Evolutionary conservation across 2,113 vertebrate genomes (phyloP), one percentile per base, ranked within the genome.

Genomic region (Myiozetetes cayanensis): DNA sequence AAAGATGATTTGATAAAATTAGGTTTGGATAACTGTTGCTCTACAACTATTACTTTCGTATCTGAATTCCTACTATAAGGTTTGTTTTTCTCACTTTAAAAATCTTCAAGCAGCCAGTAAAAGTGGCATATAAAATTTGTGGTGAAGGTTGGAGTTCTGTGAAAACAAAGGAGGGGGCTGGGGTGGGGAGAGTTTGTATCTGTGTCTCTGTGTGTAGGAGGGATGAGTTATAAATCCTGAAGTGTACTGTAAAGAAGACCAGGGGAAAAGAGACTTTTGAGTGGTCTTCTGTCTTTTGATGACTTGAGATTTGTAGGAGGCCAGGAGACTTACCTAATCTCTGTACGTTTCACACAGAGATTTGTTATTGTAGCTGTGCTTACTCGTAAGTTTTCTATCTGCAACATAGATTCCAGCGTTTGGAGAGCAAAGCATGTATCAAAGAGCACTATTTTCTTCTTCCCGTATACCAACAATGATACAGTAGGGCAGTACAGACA

Each of bases 1-100:
- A 90, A 76, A 91, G 27, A 53, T 87, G 56, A 65, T 82, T 87
- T 68, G 92, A 65, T 77, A 93, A 71, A 95, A 92, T 94, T 72
- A 93, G 67, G 46, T 80, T 80, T 83, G 67, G 33, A 55, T 74
- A 87, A 83, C 72, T 80, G 50, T 67, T 91, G 63, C 25, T 79
- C 65, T 63, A 87, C 59, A 85, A 50, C 46, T 83, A 27, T 66
- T 46, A 52, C 27, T 83, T 39, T 90, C 85, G 67, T 61, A 92
- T 55, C 67, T 62, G 31, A 85, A 93, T 80, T 92, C 37, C 21
- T 79, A 74, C 27, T 77, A 33, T 6, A 59, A 67, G 35, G 16
- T 10, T 78, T 80, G 37, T 12, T 77, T 80, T 22, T 21, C 9
- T 49, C 20, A 24, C 23, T 82, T 78, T 16, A 65, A 66, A 67